Evolutionary conservation across 1,140 invertebrate genomes (phyloP), one percentile per base, ranked within the genome.

Genomic region (Drosophila quadrilineata): DNA sequence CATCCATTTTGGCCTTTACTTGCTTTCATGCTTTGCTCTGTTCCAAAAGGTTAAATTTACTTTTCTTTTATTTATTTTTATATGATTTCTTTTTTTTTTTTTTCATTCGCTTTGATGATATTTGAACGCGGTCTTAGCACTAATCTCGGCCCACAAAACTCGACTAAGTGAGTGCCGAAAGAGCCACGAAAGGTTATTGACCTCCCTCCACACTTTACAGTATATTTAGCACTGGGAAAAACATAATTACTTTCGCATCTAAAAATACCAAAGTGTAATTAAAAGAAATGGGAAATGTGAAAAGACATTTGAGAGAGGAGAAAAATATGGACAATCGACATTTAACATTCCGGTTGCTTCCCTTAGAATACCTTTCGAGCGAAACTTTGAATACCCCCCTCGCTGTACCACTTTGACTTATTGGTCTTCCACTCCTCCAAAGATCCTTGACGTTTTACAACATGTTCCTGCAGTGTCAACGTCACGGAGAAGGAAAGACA

Each of bases 361-460:
- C n/a, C n/a, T n/a, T n/a, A n/a, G n/a, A n/a, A n/a, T n/a, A n/a
- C n/a, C n/a, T n/a, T n/a, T n/a, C n/a, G n/a, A n/a, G n/a, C n/a
- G n/a, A n/a, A n/a, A n/a, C n/a, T 33, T 33, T 33, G 10, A n/a
- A 12, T 33, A 4, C 14, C 10, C 31, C 31, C 31, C 9, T 12
- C 17, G 2, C 21, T 17, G 5, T 3, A 52, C 17, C 49, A 33
- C 24, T 28, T 52, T 28, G 6, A 10, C 10, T 35, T 31, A 48
- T 48, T 52, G 14, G 35, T 22, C 35, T 38, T 26, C 24, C 41
- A 64, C 57, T 64, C 57, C 17, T 56, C 60, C 19, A 56, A 56
- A 17, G 17, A 26, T 36, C n/a, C 46, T 22, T 52, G 57, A 60
- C 57, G 52, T 43, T 19, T 33, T 45, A 53, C 50, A 46, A 36